Evolutionary conservation across 1,140 invertebrate genomes (phyloP), one percentile per base, ranked within the genome.

Genomic region (Drosophila lini): DNA sequence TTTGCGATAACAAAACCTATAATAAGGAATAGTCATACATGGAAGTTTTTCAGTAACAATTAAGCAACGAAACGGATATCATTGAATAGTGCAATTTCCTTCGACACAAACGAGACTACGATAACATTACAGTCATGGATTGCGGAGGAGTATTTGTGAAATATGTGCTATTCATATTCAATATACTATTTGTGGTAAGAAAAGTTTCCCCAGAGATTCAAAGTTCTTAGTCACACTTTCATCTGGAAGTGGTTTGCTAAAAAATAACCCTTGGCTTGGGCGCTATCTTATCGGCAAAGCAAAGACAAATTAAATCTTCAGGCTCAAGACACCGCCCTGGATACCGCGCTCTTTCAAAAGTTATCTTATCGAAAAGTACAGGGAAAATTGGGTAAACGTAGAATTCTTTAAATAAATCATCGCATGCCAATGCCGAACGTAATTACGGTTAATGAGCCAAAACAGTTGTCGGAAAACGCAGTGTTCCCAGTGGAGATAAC

Each of bases 111-210:
- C 8, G 13, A 16, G 38, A 15, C 3, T 47, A 10, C 36, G 36
- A 53, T 50, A 44, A 15, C 1, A 47, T 11, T 36, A 25, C 16
- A 19, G 77, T 64, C 45, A 91, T 91, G 94, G 95, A 95, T 91
- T 95, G 95, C 89, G 95, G 95, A 84, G 95, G 95, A 93, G 94
- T 95, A 90, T 95, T 95, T 93, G 94, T 97, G 74, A 97, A 97
- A 94, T 97, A 96, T 93, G 93, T 97, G 78, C 94, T 97, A 16
- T 97, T 97, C 91, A 93, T 96, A 89, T 97, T 97, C 94, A 97
- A 97, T 92, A 94, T 97, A 86, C 91, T 97, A 56, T 97, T 97
- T 93, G 96, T 96, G 93, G 96, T 97, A 93, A 96, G 95, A 40
- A 22, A 19, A 34, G 34, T 47, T 74, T 34, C 34, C n/a, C 32